These are phyloP conservation scores for Epinephelus coioides DNA, from an alignment of 2,797 vertebrate genomes.

Conservation along the genomic window DNA sequence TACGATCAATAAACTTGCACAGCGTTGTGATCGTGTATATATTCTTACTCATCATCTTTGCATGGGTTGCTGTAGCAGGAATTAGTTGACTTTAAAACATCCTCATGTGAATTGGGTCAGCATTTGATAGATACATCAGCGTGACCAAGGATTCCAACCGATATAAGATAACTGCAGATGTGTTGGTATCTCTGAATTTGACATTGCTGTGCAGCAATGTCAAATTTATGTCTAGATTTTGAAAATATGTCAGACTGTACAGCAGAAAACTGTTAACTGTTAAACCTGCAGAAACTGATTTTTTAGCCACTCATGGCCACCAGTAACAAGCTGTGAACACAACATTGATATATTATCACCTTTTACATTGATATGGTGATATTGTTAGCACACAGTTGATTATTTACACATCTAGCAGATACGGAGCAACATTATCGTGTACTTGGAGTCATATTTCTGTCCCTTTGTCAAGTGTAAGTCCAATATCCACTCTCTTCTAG, in stretches of 20 bases:
- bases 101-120: background rate
- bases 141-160: rapidly evolving
- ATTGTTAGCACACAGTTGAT: background rate
- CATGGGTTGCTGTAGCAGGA: background rate
- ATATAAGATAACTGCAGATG: background rate
- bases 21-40: background rate
- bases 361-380: background rate
- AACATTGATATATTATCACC: background rate
- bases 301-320: too few relatives aligned
- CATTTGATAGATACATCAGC: background rate
- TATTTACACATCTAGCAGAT: background rate
- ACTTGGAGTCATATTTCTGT: background rate
- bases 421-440: background rate
- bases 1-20: background rate
- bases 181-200: background rate
- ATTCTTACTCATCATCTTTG: background rate
- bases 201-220: background rate
- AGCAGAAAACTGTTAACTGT: background rate
- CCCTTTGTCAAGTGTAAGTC: background rate
- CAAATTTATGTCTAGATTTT: background rate
- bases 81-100: background rate
- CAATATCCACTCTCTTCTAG: background rate
- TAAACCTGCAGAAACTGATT: background rate
- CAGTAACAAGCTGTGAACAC: background rate
- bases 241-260: background rate